Conservation (phyloP, 2,113 vertebrate species). For the Pteruthius melanotis region DNA sequence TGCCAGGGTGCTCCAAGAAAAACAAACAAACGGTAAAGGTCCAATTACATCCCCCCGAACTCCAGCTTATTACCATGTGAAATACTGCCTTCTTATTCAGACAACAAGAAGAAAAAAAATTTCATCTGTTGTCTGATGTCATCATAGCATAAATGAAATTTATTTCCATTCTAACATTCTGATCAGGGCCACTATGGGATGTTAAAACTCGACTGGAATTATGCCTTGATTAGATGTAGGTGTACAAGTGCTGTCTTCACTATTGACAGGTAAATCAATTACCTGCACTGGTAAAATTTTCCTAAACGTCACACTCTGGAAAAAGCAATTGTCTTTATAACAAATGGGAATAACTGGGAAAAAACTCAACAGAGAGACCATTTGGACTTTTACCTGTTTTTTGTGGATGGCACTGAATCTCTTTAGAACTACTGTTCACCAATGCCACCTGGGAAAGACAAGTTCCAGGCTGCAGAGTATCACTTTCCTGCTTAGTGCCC, state of each 20-base stretch:
- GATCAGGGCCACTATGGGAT: not conserved
- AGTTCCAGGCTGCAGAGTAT: not conserved
- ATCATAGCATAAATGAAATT: not conserved
- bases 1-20: conserved; percentile 24
- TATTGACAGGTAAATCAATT: not conserved
- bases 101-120: conserved; percentile 21
- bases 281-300: not conserved
- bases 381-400: not conserved
- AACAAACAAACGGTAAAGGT: conserved; percentile 17
- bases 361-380: not conserved
- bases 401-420: not conserved
- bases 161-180: not conserved
- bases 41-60: not conserved
- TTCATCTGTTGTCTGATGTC: not conserved
- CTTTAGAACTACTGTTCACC: not conserved
- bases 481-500: not conserved
- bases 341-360: not conserved
- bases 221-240: not conserved
- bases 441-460: not conserved
- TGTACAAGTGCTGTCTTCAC: not conserved
- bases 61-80: conserved; percentile 1
- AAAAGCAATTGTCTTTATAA: not conserved
- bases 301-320: not conserved
- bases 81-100: not conserved
- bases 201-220: not conserved